phyloP scores from a whole-genome alignment of 2,888 invertebrate species.

The Cynaeus angustus region DNA sequence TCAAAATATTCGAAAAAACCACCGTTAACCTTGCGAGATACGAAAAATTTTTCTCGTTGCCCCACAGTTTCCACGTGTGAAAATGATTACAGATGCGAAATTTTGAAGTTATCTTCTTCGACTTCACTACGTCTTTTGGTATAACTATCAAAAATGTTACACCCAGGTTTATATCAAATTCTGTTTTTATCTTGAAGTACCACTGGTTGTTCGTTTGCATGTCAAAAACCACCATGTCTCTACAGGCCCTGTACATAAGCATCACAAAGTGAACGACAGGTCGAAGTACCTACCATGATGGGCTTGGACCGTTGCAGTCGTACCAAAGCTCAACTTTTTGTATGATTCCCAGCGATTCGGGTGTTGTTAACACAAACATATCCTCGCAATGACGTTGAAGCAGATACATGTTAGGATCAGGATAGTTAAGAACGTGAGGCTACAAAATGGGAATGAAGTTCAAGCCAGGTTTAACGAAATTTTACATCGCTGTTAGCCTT shows the following conservation, averaged over 20 bases:
- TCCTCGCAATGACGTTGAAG: conserved; percentile 59
- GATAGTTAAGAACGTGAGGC: conserved; percentile 64
- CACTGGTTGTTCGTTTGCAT: conserved; percentile 57
- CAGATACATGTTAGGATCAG: conserved; percentile 60
- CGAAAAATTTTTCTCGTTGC: conserved; percentile 51
- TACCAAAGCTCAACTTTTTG: conserved; percentile 60
- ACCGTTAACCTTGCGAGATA: conserved; percentile 54
- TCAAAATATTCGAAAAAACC: conserved; percentile 57
- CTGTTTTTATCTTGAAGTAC: conserved; percentile 56
- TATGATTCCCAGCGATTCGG: conserved; percentile 58
- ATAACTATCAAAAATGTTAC: background rate
- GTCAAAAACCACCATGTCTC: conserved; percentile 58
- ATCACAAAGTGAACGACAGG: background rate
- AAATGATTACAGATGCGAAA: conserved; percentile 23
- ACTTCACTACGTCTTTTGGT: background rate
- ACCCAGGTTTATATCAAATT: conserved; percentile 47
- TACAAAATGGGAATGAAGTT: conserved; percentile 41
- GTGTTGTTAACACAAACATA: conserved; percentile 61
- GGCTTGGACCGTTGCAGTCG: conserved; percentile 59
- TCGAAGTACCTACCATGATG: conserved; percentile 56
- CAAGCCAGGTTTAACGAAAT: background rate
- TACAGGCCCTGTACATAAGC: conserved; percentile 57
- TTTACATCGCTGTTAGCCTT: conserved; percentile 18
- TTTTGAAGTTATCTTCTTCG: background rate
- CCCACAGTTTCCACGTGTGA: conserved; percentile 44